Evolutionary conservation across 1,140 invertebrate species (phyloP).

Genomic region (Nasonia vitripennis): DNA sequence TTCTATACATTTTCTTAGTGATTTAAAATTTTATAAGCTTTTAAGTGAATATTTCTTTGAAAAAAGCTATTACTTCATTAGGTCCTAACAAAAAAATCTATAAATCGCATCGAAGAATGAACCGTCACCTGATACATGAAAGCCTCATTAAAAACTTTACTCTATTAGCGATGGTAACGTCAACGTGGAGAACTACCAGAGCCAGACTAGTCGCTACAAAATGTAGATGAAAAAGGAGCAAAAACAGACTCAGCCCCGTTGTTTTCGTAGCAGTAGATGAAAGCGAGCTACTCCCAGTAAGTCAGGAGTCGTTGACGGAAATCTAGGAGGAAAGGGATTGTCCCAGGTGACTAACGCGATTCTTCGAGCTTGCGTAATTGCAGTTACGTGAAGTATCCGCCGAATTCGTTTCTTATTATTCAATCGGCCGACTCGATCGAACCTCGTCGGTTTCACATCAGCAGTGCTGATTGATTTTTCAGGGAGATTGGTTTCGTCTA

Average conservation of each 20-base stretch:
- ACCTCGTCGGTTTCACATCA: no score
- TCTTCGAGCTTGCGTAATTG: neutral
- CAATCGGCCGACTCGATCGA: neutral
- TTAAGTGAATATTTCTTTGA: no score
- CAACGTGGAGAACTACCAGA: neutral
- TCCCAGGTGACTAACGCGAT: neutral
- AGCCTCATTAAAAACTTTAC: neutral
- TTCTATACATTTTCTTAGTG: no score
- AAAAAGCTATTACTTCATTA: no score
- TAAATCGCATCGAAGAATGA: neutral
- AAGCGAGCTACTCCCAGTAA: neutral
- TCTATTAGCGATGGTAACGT: neutral
- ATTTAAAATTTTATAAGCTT: no score
- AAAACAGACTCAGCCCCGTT: neutral
- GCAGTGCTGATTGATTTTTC: neutral
- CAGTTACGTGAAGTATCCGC: neutral
- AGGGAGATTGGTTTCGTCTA: neutral
- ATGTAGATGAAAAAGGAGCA: neutral
- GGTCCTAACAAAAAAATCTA: no score
- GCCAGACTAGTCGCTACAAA: neutral
- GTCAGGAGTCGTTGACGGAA: neutral
- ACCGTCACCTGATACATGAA: neutral
- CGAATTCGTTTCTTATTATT: neutral
- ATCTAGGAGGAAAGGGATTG: neutral
- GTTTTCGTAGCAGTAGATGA: neutral